A percentile compares a stretch with the other conserved stretches of the same genome.
Conservation (phyloP, 2,797 vertebrate species). For the Diplodus puntazzo region DNA sequence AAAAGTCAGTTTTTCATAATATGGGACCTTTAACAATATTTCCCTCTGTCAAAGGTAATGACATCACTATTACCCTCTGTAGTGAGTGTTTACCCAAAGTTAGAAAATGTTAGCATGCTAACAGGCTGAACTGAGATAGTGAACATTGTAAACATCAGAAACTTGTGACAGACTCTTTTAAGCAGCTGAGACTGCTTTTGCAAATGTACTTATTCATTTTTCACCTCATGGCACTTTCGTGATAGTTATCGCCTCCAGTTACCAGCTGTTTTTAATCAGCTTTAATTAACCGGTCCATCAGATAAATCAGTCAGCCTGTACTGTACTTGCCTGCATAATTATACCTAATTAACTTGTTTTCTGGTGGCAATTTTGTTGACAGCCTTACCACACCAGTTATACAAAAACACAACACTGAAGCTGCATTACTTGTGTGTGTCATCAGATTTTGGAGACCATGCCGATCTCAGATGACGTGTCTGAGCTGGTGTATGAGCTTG, state of each 20-base stretch:
- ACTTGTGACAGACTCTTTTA: neutral
- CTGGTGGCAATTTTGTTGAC: neutral
- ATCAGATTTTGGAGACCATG: constrained; percentile 95
- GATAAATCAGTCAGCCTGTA: constrained; percentile 8
- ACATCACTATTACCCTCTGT: no score
- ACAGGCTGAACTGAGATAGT: neutral
- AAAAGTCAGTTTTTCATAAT: no score
- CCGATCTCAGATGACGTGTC: constrained; percentile 95
- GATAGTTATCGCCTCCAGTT: neutral
- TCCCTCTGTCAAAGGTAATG: no score
- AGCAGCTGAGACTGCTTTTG: constrained; percentile 2
- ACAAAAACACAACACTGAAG: neutral
- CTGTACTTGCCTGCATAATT: constrained; percentile 11
- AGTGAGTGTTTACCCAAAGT: no score
- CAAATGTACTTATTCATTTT: neutral
- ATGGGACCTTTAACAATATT: no score
- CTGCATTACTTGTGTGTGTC: neutral
- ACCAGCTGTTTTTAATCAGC: constrained; percentile 28
- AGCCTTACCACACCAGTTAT: neutral
- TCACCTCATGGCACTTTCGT: neutral
- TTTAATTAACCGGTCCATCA: constrained; percentile 10
- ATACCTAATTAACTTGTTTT: constrained; percentile 9
- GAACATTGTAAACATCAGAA: neutral
- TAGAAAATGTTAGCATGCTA: no score
- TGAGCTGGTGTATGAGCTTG: constrained; percentile 92